phyloP scores from a whole-genome alignment of 1,140 invertebrate genomes.

The Samia ricini region DNA sequence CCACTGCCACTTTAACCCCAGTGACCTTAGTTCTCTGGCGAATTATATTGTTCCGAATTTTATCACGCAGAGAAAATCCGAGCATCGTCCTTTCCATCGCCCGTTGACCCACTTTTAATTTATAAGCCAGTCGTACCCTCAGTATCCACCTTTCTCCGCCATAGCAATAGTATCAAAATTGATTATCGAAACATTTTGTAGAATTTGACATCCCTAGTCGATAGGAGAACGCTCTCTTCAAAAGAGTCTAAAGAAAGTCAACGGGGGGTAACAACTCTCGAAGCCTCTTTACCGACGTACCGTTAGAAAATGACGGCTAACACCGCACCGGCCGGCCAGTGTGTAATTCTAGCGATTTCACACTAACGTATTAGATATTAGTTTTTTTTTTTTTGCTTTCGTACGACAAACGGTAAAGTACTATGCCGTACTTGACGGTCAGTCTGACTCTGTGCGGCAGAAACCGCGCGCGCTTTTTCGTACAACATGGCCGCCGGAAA shows the following conservation, averaged over 20 bases:
- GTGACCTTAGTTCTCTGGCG: too few species aligned
- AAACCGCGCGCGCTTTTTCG: constrained; percentile 16
- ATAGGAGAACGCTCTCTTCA: not conserved
- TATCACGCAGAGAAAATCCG: too few species aligned
- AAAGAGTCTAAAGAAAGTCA: constrained; percentile 34
- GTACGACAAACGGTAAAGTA: constrained; percentile 4
- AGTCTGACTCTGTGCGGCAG: constrained; percentile 16
- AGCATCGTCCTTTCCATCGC: too few species aligned
- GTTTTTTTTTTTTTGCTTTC: constrained; percentile 2
- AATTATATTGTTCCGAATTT: too few species aligned
- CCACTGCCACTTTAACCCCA: too few species aligned
- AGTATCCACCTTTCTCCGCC: too few species aligned
- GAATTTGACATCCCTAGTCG: not conserved
- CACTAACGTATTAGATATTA: constrained; percentile 35
- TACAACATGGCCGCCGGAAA: constrained; percentile 2
- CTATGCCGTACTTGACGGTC: constrained; percentile 1
- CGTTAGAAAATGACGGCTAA: constrained; percentile 41
- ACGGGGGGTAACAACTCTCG: constrained; percentile 32
- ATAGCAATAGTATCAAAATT: too few species aligned
- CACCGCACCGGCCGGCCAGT: constrained; percentile 7
- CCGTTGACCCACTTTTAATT: too few species aligned
- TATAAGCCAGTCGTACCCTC: too few species aligned
- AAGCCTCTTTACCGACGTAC: constrained; percentile 28
- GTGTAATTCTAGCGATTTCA: constrained; percentile 49
- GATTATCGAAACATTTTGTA: not conserved